Base-by-base conservation (phyloP, 2,888 invertebrate species). In the Drosophila colorata region DNA sequence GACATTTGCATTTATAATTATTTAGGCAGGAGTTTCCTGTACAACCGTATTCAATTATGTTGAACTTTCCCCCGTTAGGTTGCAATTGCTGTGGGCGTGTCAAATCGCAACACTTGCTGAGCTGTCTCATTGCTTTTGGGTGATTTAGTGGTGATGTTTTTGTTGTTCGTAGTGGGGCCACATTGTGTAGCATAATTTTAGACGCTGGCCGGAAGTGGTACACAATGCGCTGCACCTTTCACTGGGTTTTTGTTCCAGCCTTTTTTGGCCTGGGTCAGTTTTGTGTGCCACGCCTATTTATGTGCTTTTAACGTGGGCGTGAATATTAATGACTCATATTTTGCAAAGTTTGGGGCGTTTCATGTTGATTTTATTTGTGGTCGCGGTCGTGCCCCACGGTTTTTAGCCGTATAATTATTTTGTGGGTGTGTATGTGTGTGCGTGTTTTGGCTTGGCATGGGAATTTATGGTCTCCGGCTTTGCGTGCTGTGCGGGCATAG, bases 271-370 rank as follows among this genome's bases (percentile, higher is more conserved):
- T 16, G 61, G 63, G 61, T 74, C 74, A 74, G 53, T 46, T 53
- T 47, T 53, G 35, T 57, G 35, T 55, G 61, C 77, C 78, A 82
- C 82, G 80, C 80, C 82, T 76, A 78, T 84, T 82, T 84, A 82
- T 80, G 82, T 78, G 84, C 84, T 81, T 78, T 83, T 81, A 84
- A 73, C 73, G 70, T 82, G 82, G 85, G 82, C 85, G 82, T 83
- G 85, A 84, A 83, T 83, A 80, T 83, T 83, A 83, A 84, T 84
- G 82, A 69, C 58, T 83, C 80, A 84, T 84, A 83, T 83, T 84
- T 77, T 69, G 70, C 53, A 65, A 74, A 69, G 69, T 66, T 76
- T 35, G 35, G 60, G 68, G 65, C 78, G 72, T 73, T 74, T 65
- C 85, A 80, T 84, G 83, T 83, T 83, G 82, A 83, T 83, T 83